phyloP scores from a whole-genome alignment of 2,888 invertebrate species.

The Ectemnius lituratus region DNA sequence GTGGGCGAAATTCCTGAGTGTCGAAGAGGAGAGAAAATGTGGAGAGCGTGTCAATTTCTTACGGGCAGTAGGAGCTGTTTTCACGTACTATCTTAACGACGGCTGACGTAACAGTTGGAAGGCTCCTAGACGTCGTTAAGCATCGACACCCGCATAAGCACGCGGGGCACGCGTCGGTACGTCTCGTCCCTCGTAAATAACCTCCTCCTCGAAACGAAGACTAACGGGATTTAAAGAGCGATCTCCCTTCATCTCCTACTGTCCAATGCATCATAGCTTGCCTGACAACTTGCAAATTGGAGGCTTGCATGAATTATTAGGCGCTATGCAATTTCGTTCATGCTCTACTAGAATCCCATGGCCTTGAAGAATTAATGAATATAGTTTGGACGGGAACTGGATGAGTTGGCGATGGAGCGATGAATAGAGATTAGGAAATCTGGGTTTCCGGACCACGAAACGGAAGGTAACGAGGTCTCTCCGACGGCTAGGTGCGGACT shows the following conservation, averaged over 20 bases:
- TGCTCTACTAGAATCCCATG: too few species aligned
- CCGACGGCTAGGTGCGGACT: constrained; percentile 16
- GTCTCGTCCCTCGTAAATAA: constrained; percentile 48
- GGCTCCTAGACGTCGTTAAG: constrained; percentile 38
- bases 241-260: constrained; percentile 31
- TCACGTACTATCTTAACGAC: too few species aligned
- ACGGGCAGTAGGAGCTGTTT: too few species aligned
- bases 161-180: constrained; percentile 62
- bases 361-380: too few species aligned
- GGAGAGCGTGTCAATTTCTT: too few species aligned
- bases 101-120: constrained; percentile 21
- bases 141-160: constrained; percentile 64
- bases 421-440: too few species aligned
- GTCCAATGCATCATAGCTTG: background rate
- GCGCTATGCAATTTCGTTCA: too few species aligned
- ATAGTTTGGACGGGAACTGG: too few species aligned
- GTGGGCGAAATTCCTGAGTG: too few species aligned
- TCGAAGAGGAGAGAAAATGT: too few species aligned
- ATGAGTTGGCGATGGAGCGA: too few species aligned
- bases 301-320: too few species aligned
- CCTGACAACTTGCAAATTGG: background rate
- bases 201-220: constrained; percentile 47
- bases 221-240: constrained; percentile 75
- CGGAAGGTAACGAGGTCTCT: constrained; percentile 16
- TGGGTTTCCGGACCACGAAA: background rate